Base-by-base conservation (phyloP, 2,797 vertebrate species). In the Epinephelus coioides region DNA sequence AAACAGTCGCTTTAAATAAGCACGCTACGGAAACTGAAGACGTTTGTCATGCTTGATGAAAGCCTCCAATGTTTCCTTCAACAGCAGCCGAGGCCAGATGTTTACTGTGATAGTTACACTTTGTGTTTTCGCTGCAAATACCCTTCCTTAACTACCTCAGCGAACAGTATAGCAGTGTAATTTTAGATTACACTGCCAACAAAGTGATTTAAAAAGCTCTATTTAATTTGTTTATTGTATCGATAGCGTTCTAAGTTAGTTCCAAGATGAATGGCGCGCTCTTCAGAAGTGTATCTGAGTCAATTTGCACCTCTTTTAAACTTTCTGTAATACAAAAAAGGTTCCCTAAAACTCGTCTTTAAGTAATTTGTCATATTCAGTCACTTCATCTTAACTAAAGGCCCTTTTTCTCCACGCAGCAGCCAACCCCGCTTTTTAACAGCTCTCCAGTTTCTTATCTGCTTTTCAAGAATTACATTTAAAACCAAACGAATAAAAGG, bases 381-480 rank as follows among this genome's bases (percentile, higher is more conserved):
- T 77, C 27, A 51, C 67, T 84, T 71, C 65, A 72, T 80, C 49
- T 40, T 13, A 15, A 81, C 40, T 50, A 23, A 43, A 5, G 43
- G 66, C 38, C 50, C 7, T 44, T 75, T 79, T 76, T 38, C 65
- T 30, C 65, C 55, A 49, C 15, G 63, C 47, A 72, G 66, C 38
- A 34, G 50, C 30, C 30, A 25, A 49, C 15, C 79, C 47, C 10
- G 10, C 54, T 65, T 54, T 74, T 81, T 70, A 79, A 76, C 62
- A 69, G 15, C 30, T 54, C 61, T 75, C 78, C 25, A 69, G 21
- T 77, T 73, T 84, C 64, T 78, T 76, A 84, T 88, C 73, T 78
- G 50, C 62, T 83, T 87, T 84, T 81, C 10, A 84, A 80, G 68
- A 85, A 86, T 79, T 76, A 47, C 70, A 82, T 67, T 81, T 73